Evolutionary conservation across 2,888 invertebrate genomes (phyloP).

Genomic region (Caenorhabditis wallacei): DNA sequence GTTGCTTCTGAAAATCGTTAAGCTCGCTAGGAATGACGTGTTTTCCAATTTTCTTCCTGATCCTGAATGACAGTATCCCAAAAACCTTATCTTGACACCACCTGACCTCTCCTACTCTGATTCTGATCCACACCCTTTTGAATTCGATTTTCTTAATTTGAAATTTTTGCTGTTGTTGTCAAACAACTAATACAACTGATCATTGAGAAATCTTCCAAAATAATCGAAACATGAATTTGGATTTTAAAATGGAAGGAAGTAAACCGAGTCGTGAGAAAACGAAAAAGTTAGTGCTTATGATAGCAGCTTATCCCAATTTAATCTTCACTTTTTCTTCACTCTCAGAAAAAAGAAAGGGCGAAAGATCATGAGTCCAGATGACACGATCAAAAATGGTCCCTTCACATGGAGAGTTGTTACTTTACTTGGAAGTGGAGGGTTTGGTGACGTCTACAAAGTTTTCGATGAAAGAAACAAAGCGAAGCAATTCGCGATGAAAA

Average conservation of each 20-base stretch:
- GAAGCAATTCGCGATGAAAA: constrained; percentile 68
- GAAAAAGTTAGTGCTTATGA: not conserved
- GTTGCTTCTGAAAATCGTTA: too few species aligned
- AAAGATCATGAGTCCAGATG: constrained; percentile 46
- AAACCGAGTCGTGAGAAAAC: constrained; percentile 14
- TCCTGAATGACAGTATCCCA: too few species aligned
- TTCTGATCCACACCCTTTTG: too few species aligned
- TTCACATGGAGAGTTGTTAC: constrained; percentile 41
- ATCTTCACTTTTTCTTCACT: too few species aligned
- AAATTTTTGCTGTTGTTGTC: too few species aligned
- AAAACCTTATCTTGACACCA: too few species aligned
- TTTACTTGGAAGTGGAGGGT: constrained; percentile 67
- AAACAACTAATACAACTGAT: constrained; percentile 37
- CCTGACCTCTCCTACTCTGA: too few species aligned
- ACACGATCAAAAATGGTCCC: constrained; percentile 45
- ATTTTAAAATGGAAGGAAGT: not conserved
- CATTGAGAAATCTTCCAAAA: constrained; percentile 1
- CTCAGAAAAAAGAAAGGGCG: constrained; percentile 19
- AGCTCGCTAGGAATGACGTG: too few species aligned
- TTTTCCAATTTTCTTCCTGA: too few species aligned
- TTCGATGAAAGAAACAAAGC: constrained; percentile 35
- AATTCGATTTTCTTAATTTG: too few species aligned
- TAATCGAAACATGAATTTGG: constrained; percentile 12
- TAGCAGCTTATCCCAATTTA: too few species aligned
- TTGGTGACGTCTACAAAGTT: constrained; percentile 70